These are phyloP conservation scores for Stictonetta naevosa DNA, from an alignment of 2,113 vertebrate species.

Conservation along the genomic window DNA sequence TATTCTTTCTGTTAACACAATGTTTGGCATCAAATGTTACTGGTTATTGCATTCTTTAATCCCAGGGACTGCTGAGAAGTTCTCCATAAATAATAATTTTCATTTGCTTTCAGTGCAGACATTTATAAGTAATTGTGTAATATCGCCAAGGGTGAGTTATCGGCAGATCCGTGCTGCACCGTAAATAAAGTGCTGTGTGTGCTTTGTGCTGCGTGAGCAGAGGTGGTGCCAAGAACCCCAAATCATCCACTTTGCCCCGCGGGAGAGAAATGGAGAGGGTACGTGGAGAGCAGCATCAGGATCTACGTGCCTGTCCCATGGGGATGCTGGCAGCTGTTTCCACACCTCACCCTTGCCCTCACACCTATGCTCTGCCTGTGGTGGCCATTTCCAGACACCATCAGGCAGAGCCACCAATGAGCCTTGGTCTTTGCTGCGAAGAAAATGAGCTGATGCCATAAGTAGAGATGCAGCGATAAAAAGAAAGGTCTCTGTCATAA, in stretches of 20 bases:
- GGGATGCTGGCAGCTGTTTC: neutral
- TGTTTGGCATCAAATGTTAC: neutral
- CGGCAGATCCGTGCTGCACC: neutral
- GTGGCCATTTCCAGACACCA: neutral
- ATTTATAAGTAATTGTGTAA: constrained; percentile 5
- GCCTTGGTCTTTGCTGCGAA: neutral
- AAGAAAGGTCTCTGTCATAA: neutral
- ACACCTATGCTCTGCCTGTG: fast-evolving
- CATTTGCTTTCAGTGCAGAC: constrained; percentile 32
- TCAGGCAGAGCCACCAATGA: fast-evolving
- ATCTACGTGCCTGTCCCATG: neutral
- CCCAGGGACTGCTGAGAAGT: neutral
- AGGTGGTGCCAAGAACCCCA: neutral
- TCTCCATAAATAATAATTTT: constrained; percentile 47
- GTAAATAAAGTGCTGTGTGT: constrained; percentile 28
- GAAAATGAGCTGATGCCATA: neutral
- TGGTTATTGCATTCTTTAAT: constrained; percentile 21
- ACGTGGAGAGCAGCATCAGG: neutral
- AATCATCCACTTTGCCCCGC: neutral
- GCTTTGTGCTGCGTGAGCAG: neutral
- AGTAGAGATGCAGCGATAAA: neutral
- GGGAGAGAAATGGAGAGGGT: neutral
- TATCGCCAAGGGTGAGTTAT: neutral
- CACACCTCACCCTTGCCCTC: neutral
- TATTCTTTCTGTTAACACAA: constrained; percentile 11